Percentiles rank a stretch among this genome's conserved stretches.
Evolutionary conservation across 2,888 invertebrate species (phyloP).

Genomic region (Pristionchus fissidentatus): DNA sequence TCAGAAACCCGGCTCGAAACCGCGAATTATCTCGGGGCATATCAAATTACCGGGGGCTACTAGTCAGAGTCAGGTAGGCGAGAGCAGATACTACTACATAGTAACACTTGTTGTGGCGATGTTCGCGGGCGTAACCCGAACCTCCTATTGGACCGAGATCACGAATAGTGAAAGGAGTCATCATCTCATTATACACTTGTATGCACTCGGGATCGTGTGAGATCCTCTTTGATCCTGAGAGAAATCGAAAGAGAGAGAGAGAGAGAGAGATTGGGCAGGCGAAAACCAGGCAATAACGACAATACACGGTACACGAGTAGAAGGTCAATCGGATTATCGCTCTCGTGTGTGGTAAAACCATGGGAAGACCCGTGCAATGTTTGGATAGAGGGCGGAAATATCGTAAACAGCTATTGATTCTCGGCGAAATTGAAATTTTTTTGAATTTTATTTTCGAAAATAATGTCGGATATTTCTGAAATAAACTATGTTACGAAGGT

Average conservation of each 20-base stretch:
- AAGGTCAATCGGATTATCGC: slow-evolving; percentile 37
- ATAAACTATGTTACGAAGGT: too few species aligned
- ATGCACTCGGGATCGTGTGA: neutral
- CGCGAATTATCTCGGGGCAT: slow-evolving; percentile 17
- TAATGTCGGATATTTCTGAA: too few species aligned
- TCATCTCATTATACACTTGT: slow-evolving; percentile 42
- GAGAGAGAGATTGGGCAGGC: too few species aligned
- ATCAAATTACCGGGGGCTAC: slow-evolving; percentile 25
- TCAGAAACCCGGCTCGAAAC: slow-evolving; percentile 16
- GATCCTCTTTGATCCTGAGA: slow-evolving; percentile 17
- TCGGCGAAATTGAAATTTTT: too few species aligned
- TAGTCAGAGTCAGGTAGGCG: slow-evolving; percentile 16
- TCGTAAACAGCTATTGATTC: too few species aligned
- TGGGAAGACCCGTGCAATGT: too few species aligned
- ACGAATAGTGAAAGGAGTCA: slow-evolving; percentile 34
- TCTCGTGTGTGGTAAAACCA: neutral
- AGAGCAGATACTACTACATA: too few species aligned
- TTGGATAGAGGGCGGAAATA: too few species aligned
- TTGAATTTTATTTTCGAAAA: too few species aligned
- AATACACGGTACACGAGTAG: slow-evolving; percentile 8
- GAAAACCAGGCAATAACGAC: slow-evolving; percentile 5
- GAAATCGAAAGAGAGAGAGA: too few species aligned
- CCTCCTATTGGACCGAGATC: neutral
- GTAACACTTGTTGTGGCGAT: slow-evolving; percentile 12
- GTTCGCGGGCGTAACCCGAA: slow-evolving; percentile 9